Conservation (phyloP, 1,140 invertebrate species). For the Cotesia typhae region DNA sequence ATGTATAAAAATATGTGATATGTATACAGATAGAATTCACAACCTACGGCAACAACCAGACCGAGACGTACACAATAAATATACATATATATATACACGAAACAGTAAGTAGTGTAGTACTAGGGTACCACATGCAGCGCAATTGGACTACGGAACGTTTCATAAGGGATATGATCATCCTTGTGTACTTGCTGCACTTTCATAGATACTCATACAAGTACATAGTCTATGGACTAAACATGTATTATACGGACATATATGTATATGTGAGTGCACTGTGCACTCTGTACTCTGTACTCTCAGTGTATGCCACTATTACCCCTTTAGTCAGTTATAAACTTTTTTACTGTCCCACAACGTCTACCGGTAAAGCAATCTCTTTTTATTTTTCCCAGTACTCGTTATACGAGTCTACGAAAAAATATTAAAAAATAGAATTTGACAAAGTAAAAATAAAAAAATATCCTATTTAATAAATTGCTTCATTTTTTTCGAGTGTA, state of each 20-base stretch:
- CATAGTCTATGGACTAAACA: no score
- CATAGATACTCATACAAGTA: neutral
- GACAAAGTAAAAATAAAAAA: no score
- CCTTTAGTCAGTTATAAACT: slow-evolving; percentile 9
- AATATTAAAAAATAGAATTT: neutral
- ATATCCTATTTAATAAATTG: no score
- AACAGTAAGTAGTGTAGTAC: no score
- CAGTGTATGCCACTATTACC: neutral
- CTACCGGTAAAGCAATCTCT: slow-evolving; percentile 2
- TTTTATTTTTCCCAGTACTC: neutral
- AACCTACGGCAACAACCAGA: slow-evolving; percentile 36
- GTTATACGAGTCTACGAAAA: neutral
- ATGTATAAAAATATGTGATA: slow-evolving; percentile 26
- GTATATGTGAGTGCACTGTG: no score
- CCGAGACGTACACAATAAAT: slow-evolving; percentile 34
- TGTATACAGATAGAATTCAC: slow-evolving; percentile 29
- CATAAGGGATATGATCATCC: slow-evolving; percentile 10
- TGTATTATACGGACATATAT: no score
- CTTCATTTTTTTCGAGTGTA: no score
- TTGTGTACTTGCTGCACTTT: neutral
- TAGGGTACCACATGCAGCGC: neutral
- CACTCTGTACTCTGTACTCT: no score
- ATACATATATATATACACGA: no score
- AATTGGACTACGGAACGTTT: slow-evolving; percentile 4
- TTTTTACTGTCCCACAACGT: slow-evolving; percentile 6